A percentile compares a stretch with the other conserved stretches of the same genome.
phyloP scores from a whole-genome alignment of 2,113 vertebrate species.

The Oxygymnocypris stewartii region DNA sequence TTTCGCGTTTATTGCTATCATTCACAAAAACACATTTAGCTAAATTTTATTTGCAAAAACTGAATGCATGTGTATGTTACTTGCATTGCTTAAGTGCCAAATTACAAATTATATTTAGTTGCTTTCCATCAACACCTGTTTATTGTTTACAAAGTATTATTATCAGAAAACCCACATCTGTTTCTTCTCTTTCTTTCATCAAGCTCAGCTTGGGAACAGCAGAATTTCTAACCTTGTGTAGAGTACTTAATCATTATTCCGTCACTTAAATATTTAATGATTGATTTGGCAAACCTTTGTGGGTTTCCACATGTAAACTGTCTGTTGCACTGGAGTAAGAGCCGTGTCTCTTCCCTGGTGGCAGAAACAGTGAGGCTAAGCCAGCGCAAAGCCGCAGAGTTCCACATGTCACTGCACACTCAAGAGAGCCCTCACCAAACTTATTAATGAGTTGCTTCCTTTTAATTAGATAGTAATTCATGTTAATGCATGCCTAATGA shows the following conservation, averaged over 20 bases:
- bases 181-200: background rate
- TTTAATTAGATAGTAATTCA: conserved; percentile 82
- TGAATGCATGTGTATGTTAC: too few relatives aligned
- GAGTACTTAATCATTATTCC: conserved; percentile 25
- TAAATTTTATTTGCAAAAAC: background rate
- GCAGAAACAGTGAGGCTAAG: conserved; percentile 11
- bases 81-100: background rate
- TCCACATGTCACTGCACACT: conserved; percentile 58
- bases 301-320: conserved; percentile 39
- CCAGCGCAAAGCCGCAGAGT: conserved; percentile 28
- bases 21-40: background rate
- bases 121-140: background rate
- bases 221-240: background rate
- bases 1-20: background rate
- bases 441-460: conserved; percentile 81
- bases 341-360: conserved; percentile 22
- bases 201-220: background rate
- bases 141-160: background rate
- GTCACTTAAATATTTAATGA: conserved; percentile 37
- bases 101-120: background rate
- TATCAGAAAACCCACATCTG: background rate
- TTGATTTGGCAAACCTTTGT: conserved; percentile 27
- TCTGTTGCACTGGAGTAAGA: conserved; percentile 21
- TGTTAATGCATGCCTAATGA: conserved; percentile 81
- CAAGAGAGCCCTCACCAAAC: conserved; percentile 72